phyloP scores from a whole-genome alignment of 2,888 invertebrate genomes.

The Pycnomerus fuliginosus region DNA sequence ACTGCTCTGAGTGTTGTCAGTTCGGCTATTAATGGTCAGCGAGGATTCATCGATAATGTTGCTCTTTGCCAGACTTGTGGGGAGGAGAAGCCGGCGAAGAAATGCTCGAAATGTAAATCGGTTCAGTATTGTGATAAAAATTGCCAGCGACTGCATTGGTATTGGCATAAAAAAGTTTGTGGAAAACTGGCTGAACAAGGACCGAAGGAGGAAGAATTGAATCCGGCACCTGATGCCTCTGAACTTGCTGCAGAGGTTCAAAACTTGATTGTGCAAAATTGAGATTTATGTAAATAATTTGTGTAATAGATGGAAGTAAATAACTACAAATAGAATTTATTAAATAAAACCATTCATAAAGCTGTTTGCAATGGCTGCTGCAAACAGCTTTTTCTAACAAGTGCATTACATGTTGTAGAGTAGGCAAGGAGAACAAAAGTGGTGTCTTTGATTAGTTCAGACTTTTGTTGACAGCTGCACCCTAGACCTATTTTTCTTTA shows the following conservation, averaged over 20 bases:
- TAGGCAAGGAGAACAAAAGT: not conserved
- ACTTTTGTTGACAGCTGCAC: slow-evolving; percentile 1
- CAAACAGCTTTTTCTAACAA: slow-evolving; percentile 36
- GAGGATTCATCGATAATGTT: slow-evolving; percentile 70
- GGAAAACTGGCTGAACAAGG: slow-evolving; percentile 59
- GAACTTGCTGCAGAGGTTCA: slow-evolving; percentile 15
- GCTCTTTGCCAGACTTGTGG: slow-evolving; percentile 83
- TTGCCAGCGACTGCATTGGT: slow-evolving; percentile 94
- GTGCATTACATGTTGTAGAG: not conserved
- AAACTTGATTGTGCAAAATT: slow-evolving; percentile 13
- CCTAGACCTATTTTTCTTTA: not conserved
- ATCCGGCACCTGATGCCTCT: slow-evolving; percentile 2
- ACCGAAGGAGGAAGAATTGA: not conserved
- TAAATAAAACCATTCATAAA: slow-evolving; percentile 19
- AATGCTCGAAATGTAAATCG: slow-evolving; percentile 92
- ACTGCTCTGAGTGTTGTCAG: slow-evolving; percentile 71
- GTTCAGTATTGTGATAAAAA: slow-evolving; percentile 92
- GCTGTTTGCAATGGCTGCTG: slow-evolving; percentile 47
- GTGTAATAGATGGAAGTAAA: not conserved
- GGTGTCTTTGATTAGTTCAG: too few relatives aligned
- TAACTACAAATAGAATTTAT: slow-evolving; percentile 7
- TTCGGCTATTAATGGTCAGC: slow-evolving; percentile 84
- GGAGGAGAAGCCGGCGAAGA: slow-evolving; percentile 85
- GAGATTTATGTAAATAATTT: not conserved
- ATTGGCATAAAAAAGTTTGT: slow-evolving; percentile 85